These are phyloP conservation scores for Scaptomyza flava DNA, from an alignment of 2,888 invertebrate genomes.

Conservation along the genomic window DNA sequence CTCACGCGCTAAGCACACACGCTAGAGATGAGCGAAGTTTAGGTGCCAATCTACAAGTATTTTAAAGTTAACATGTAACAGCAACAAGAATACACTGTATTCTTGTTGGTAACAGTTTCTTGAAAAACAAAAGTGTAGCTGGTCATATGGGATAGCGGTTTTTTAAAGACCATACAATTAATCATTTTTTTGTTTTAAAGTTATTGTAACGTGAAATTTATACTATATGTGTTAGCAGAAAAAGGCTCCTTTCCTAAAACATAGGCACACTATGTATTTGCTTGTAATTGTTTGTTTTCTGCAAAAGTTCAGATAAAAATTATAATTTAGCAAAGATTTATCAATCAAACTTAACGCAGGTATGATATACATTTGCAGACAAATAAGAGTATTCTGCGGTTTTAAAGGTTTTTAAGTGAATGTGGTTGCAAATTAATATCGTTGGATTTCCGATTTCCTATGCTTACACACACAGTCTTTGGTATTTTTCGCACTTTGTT, in stretches of 20 bases:
- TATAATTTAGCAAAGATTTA: background rate
- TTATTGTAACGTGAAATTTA: too few relatives aligned
- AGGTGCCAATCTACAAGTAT: constrained; percentile 20
- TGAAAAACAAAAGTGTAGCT: too few relatives aligned
- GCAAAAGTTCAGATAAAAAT: background rate
- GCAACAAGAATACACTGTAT: too few relatives aligned
- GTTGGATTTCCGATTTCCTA: constrained; percentile 26
- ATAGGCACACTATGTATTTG: background rate
- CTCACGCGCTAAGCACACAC: constrained; percentile 34
- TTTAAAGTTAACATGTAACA: constrained; percentile 4
- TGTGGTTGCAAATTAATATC: constrained; percentile 12
- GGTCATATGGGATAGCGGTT: background rate
- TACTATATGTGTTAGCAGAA: background rate
- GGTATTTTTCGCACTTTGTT: constrained; percentile 48
- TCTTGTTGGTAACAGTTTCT: too few relatives aligned
- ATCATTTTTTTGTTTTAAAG: too few relatives aligned
- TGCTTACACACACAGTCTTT: constrained; percentile 25
- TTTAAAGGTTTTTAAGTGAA: background rate
- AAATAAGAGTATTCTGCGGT: background rate
- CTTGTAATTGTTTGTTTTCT: background rate
- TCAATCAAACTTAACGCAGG: background rate
- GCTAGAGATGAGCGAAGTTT: constrained; percentile 35
- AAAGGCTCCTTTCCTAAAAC: background rate
- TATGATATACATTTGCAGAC: background rate
- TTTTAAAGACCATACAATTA: background rate